phyloP scores from a whole-genome alignment of 2,888 invertebrate species.

The Hecatera dysodea region DNA sequence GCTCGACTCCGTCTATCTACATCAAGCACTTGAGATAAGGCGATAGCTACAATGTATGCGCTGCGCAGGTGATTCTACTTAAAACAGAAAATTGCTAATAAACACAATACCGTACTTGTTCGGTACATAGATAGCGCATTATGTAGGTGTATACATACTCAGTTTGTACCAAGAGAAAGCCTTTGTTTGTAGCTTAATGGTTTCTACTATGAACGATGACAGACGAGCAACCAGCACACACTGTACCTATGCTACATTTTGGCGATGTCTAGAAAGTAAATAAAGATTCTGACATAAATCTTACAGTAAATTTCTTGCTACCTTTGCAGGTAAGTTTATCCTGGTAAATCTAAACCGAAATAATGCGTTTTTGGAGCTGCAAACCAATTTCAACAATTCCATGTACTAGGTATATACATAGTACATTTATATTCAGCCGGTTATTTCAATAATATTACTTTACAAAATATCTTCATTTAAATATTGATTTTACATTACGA shows the following conservation, averaged over 20 bases:
- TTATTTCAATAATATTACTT: too few relatives aligned
- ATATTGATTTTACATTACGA: too few relatives aligned
- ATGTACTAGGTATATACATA: too few relatives aligned
- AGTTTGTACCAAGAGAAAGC: neutral
- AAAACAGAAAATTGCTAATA: conserved; percentile 52
- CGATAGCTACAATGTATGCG: conserved; percentile 50
- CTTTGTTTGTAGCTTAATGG: neutral
- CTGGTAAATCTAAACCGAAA: neutral
- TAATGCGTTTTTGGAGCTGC: neutral
- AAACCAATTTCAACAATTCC: neutral
- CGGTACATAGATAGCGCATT: conserved; percentile 31
- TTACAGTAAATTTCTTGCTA: too few relatives aligned
- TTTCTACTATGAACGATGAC: neutral
- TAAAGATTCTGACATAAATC: neutral
- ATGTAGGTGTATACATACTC: neutral
- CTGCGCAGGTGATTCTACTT: conserved; percentile 53
- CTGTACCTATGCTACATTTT: too few relatives aligned
- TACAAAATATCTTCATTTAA: too few relatives aligned
- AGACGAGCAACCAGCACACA: neutral
- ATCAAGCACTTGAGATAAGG: conserved; percentile 68
- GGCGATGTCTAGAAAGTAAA: neutral
- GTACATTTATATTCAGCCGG: too few relatives aligned
- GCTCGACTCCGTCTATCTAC: conserved; percentile 62
- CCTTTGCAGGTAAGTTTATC: neutral
- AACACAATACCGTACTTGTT: conserved; percentile 41